Base-by-base conservation (phyloP, 2,797 vertebrate species). In the Pteropus rufus region DNA sequence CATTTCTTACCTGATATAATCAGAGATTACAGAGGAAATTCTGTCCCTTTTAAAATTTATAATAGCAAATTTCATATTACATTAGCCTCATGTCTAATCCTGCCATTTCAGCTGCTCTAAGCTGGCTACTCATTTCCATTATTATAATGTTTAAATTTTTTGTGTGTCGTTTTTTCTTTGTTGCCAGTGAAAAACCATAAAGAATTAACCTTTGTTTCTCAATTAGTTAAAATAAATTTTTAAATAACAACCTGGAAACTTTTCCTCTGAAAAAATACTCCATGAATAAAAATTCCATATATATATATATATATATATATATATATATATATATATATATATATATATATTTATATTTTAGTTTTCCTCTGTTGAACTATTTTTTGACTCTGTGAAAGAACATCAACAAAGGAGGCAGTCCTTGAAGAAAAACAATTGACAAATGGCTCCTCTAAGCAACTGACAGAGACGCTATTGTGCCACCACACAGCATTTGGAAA, bases 361-460 rank as follows among this genome's bases (percentile, higher is more conserved):
- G 8, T 88, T 93, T 92, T 92, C 36, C 23, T 75, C 34, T 97
- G 93, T 93, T 60, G 70, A 95, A 58, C 77, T 85, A 83, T 64
- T 95, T 89, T 96, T 88, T 76, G 81, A 82, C 56, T 91, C 89
- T 96, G 54, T 91, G 95, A 54, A 93, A 83, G 92, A 83, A 93
- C 64, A 87, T 65, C 49, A 92, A 95, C 95, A 97, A 96, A 97
- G 82, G 88, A 96, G 52, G 96, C 96, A 87, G 88, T 95, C 96
- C 97, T 97, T 95, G 95, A 97, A 86, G 93, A 46, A 73, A 84
- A 95, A 97, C 96, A 97, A 98, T 95, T 14, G 75, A 97, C 97
- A 98, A 97, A 96, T 70, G 95, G 96, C 75, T 97, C 89, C 80
- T 97, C 94, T 97, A 92, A 96, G 87, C 80, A 81, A 72, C 67